Evolutionary conservation across 2,113 vertebrate species (phyloP).

Genomic region (Lepus timidus): DNA sequence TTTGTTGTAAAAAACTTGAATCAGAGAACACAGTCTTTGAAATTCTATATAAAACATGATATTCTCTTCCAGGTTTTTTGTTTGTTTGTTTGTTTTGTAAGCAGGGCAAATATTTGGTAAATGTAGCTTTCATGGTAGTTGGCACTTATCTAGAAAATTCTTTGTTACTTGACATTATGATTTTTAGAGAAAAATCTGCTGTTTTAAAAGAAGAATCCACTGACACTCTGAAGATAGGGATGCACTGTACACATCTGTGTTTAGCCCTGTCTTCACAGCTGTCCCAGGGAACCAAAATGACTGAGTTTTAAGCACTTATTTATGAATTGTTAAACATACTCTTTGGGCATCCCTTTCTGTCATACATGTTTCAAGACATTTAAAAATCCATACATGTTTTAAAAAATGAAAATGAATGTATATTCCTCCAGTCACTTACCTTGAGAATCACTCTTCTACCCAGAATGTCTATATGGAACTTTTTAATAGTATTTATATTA

Average conservation of each 20-base stretch:
- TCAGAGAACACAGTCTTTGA: not conserved
- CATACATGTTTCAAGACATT: not conserved
- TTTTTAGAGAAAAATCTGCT: not conserved
- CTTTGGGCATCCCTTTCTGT: not conserved
- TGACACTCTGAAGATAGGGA: not conserved
- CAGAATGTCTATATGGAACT: not conserved
- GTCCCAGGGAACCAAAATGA: not conserved
- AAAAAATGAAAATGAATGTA: not conserved
- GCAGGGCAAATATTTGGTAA: not conserved
- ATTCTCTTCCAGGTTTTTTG: not conserved
- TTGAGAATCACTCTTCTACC: not conserved
- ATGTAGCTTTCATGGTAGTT: not conserved
- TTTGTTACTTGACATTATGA: not conserved
- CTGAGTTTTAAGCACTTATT: not conserved
- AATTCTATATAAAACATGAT: not conserved
- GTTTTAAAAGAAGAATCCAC: constrained; percentile 11
- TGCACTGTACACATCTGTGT: not conserved
- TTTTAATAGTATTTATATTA: constrained; percentile 18
- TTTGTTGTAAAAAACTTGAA: constrained; percentile 28
- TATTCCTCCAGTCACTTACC: not conserved
- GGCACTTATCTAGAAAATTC: not conserved
- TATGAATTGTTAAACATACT: no score
- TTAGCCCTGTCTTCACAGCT: not conserved
- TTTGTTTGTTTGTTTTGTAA: not conserved
- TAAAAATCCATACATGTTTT: constrained; percentile 8